Conservation (phyloP, 2,797 vertebrate genomes). For the Leptodactylus fallax region DNA sequence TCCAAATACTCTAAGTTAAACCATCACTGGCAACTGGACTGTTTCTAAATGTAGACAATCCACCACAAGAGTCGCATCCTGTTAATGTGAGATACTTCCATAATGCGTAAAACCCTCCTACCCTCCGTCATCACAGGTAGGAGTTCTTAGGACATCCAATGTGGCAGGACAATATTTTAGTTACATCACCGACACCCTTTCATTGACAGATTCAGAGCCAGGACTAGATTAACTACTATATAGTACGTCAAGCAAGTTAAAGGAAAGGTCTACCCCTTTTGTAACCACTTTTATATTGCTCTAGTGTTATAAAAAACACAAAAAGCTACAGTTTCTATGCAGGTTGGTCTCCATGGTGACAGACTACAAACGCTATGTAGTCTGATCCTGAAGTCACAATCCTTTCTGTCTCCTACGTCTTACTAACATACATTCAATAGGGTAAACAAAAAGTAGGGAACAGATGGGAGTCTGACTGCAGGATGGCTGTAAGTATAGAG, state of each 20-base stretch:
- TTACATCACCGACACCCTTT: neutral
- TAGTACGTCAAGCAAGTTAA: neutral
- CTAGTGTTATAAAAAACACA: neutral
- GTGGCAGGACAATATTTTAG: neutral
- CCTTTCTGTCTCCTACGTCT: neutral
- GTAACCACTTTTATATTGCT: no score
- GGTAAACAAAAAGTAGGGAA: no score
- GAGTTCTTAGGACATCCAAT: neutral
- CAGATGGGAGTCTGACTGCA: no score
- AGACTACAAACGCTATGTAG: neutral
- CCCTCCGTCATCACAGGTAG: neutral
- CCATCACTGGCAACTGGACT: neutral
- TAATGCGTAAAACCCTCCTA: neutral
- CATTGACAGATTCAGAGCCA: neutral
- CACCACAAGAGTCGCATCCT: neutral
- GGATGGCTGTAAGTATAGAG: no score
- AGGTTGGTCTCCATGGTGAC: neutral
- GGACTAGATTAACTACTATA: neutral
- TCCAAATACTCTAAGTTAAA: neutral
- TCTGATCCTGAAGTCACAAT: neutral
- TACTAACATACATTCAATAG: neutral
- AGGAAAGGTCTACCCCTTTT: no score
- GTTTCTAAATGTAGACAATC: neutral
- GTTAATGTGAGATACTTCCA: neutral
- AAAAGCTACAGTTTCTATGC: neutral